phyloP scores from a whole-genome alignment of 2,113 vertebrate species.

The Xiphophorus hellerii region DNA sequence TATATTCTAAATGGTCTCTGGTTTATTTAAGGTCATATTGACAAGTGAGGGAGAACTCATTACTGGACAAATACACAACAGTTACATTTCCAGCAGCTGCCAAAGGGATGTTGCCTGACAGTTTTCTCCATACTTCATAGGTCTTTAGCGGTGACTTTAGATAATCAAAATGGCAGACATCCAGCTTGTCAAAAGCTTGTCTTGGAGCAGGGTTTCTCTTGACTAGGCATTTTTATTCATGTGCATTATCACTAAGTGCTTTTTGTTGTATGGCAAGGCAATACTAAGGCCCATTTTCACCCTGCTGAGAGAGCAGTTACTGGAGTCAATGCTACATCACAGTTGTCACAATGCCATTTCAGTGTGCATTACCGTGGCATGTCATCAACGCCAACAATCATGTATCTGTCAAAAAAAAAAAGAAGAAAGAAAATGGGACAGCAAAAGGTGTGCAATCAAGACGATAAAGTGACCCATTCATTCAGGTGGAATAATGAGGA shows the following conservation, averaged over 20 bases:
- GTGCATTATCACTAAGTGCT: conserved; percentile 74
- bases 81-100: conserved; percentile 56
- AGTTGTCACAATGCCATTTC: conserved; percentile 72
- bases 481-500: conserved; percentile 27
- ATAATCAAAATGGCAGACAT: conserved; percentile 71
- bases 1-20: conserved; percentile 28
- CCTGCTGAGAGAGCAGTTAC: conserved; percentile 65
- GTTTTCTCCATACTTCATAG: conserved; percentile 64
- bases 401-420: conserved; percentile 22
- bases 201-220: conserved; percentile 41
- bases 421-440: conserved; percentile 12
- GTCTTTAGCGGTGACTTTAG: conserved; percentile 70
- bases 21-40: conserved; percentile 55
- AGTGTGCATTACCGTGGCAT: conserved; percentile 41
- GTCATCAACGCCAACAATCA: conserved; percentile 41
- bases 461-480: conserved; percentile 28
- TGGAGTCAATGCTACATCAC: conserved; percentile 75
- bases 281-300: conserved; percentile 62
- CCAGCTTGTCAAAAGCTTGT: conserved; percentile 69
- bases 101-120: conserved; percentile 54
- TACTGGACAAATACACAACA: conserved; percentile 64
- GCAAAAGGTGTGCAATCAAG: conserved; percentile 30
- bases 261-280: conserved; percentile 73
- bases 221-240: conserved; percentile 64
- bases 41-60: conserved; percentile 57